phyloP scores from a whole-genome alignment of 2,113 vertebrate genomes.

The Trichomycterus rosablanca region DNA sequence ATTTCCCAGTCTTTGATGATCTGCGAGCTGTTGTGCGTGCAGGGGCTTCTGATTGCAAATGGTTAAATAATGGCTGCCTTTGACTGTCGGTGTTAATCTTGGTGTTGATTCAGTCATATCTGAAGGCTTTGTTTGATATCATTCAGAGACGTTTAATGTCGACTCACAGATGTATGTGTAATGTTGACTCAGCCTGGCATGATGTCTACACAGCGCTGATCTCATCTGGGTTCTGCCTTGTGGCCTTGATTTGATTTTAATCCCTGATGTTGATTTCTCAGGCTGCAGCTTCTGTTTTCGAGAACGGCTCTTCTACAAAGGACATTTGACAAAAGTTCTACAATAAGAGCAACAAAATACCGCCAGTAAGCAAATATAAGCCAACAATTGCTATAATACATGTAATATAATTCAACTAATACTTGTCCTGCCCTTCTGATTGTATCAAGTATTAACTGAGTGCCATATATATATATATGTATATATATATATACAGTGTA shows the following conservation, averaged over 20 bases:
- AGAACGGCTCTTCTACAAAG: too few relatives aligned
- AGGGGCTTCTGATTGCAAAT: background rate
- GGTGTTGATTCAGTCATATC: slow-evolving; percentile 25
- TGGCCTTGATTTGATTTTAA: slow-evolving; percentile 31
- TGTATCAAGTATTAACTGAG: too few relatives aligned
- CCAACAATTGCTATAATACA: too few relatives aligned
- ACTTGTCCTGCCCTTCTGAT: too few relatives aligned
- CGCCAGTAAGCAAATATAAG: too few relatives aligned
- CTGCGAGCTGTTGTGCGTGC: background rate
- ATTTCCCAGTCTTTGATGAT: slow-evolving; percentile 17
- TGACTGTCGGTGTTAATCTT: slow-evolving; percentile 14
- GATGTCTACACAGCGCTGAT: slow-evolving; percentile 53
- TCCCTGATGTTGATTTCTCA: slow-evolving; percentile 14
- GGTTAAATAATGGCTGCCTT: slow-evolving; percentile 12
- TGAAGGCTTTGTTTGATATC: slow-evolving; percentile 21
- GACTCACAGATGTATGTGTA: slow-evolving; percentile 45
- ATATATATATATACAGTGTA: too few relatives aligned
- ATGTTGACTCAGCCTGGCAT: slow-evolving; percentile 56
- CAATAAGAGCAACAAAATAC: too few relatives aligned
- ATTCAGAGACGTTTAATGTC: slow-evolving; percentile 29
- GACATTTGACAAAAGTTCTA: too few relatives aligned
- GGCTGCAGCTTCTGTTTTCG: too few relatives aligned
- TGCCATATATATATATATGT: too few relatives aligned
- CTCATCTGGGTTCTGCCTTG: slow-evolving; percentile 35
- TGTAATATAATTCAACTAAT: too few relatives aligned